Evolutionary conservation across 2,113 vertebrate species (phyloP), one percentile per base, ranked within the genome.

Genomic region (Crotalus viridis): DNA sequence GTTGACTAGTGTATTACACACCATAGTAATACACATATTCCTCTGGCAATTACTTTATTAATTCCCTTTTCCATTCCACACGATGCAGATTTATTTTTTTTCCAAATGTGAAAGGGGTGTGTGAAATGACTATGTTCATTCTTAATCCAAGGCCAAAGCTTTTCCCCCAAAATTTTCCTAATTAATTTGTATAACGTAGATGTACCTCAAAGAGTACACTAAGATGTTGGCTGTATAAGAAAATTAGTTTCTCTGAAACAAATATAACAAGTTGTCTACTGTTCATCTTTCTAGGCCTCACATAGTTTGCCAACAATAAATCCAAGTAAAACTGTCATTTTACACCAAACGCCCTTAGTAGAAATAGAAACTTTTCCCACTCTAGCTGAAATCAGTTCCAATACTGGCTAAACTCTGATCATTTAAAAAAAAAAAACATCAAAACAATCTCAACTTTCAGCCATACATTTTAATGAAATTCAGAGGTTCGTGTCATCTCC

Each of bases 21-120:
- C 91, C 95, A 12, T 95, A 61, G 24, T 26, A 61, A 26, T 61
- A 61, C 59, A 61, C 59, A 61, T 61, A 26, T 0, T 93, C 54
- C 64, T 95, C 92, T 94, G n/a, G n/a, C 89, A 96, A 90, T 89
- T 15, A n/a, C 87, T 89, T 52, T 91, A 28, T 55, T 93, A 92
- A 28, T 90, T 24, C 13, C 69, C 93, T 57, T 91, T 93, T 93
- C 61, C 88, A 86, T 61, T 86, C 28, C 86, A 86, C 54, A 85
- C 2, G 21, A n/a, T 90, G 51, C 4, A 88, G 5, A 26, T 1
- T 93, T 92, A 94, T 57, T 0, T 92, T 13, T 91, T 24, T 92
- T 52, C 59, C 56, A 90, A 1, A 28, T 69, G n/a, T 0, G 0
- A 51, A 74, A 33, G 28, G 52, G 21, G 17, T 26, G 59, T 56